Percentiles rank a stretch among this genome's conserved stretches.
Evolutionary conservation across 2,113 vertebrate species (phyloP).

Genomic region (Cynopterus brachyotis): DNA sequence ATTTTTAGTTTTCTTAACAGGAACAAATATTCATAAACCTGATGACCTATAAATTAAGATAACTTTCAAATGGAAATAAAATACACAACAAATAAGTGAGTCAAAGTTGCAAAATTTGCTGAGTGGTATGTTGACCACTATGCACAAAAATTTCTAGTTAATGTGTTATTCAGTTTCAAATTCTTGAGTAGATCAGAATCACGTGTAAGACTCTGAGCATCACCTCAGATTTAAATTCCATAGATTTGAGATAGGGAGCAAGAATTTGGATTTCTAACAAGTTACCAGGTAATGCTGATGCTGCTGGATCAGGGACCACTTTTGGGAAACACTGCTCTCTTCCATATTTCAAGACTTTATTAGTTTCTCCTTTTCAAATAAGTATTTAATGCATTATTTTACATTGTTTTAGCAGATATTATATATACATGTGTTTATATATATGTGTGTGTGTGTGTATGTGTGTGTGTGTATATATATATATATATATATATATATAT

Average conservation of each 20-base stretch:
- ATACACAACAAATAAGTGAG: neutral
- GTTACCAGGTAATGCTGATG: neutral
- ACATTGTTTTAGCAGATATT: neutral
- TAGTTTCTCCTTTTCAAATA: neutral
- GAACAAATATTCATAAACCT: neutral
- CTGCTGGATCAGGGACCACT: neutral
- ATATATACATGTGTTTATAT: neutral
- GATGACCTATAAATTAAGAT: neutral
- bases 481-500: no score
- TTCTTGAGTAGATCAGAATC: neutral
- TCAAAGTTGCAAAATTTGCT: neutral
- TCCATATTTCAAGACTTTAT: neutral
- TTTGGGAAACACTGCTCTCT: neutral
- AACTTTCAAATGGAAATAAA: neutral
- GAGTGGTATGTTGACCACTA: neutral
- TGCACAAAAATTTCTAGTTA: neutral
- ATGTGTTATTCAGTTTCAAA: neutral
- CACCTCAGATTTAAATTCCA: neutral
- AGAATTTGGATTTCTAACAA: neutral
- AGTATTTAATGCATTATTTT: neutral
- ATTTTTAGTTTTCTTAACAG: neutral
- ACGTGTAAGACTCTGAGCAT: neutral
- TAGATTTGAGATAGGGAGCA: rapidly evolving
- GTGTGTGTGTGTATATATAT: no score
- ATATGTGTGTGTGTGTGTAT: no score